Evolutionary conservation across 2,888 invertebrate species (phyloP), one percentile per base, ranked within the genome.

Genomic region (Mechanitis messenoides): DNA sequence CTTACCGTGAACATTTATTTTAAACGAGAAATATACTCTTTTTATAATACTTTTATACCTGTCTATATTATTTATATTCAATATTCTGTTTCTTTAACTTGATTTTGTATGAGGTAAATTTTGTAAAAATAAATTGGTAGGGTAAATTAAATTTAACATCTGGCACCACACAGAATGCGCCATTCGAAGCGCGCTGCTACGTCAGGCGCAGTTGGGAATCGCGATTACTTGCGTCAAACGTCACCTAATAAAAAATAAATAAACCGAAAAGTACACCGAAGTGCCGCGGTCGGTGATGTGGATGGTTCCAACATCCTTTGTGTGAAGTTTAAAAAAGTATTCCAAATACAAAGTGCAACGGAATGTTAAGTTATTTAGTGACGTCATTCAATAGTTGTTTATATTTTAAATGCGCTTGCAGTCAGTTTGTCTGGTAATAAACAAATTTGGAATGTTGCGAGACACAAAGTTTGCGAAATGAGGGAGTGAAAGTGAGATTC

Each of bases 201-300:
- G 50, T 50, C 50, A 50, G 50, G 83, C 85, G 85, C 84, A 85
- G 85, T 81, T 84, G 78, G 77, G 78, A 80, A 77, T 60, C 61
- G 60, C 63, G 62, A 54, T 63, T 42, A 9, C 42, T 68, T 57
- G 68, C 74, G 71, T 69, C 59, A 67, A 70, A 70, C 59, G 65
- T 68, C 70, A 74, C 74, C 76, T 76, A 76, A 80, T 78, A 75
- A 80, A 70, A 71, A 55, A 80, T 74, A 84, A 80, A 80, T 76
- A 75, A 42, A 42, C 42, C 42, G 31, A 42, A 33, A 53, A 58
- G 42, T 42, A 9, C 6, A 42, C 42, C 11, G 42, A 42, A 42
- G 42, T 42, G 6, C 42, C 42, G 9, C 7, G 42, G 9, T 42
- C 42, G 6, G 42, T 42, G 42, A 42, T 45, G 38, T 9, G 46